phyloP scores from a whole-genome alignment of 2,113 vertebrate species.

The Erythrolamprus reginae region DNA sequence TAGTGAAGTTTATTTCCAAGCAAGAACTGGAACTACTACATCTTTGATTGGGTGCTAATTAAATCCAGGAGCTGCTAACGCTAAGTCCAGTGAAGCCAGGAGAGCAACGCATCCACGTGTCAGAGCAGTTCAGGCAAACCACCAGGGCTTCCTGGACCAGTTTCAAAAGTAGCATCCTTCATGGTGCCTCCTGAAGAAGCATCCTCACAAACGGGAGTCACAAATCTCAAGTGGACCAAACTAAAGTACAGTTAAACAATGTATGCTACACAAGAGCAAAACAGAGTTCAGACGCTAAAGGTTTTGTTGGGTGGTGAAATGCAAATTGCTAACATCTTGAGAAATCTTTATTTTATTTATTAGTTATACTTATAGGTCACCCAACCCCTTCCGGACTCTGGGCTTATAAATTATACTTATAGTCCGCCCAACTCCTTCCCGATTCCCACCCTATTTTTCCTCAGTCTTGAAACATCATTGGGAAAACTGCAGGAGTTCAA shows the following conservation, averaged over 20 bases:
- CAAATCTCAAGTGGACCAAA: not conserved
- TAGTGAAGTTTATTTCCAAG: not conserved
- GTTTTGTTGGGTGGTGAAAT: not conserved
- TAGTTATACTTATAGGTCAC: too few relatives aligned
- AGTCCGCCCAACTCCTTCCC: too few relatives aligned
- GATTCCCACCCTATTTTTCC: not conserved
- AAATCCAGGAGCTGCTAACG: not conserved
- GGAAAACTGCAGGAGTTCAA: not conserved
- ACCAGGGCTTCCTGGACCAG: not conserved
- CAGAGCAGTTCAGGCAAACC: too few relatives aligned
- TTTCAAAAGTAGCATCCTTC: not conserved
- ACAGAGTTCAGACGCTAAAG: not conserved
- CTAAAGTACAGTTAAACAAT: not conserved
- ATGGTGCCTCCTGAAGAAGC: not conserved
- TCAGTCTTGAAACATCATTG: not conserved
- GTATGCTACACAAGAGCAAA: not conserved
- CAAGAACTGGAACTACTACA: not conserved
- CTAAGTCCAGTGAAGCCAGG: not conserved
- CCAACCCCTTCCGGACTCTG: too few relatives aligned
- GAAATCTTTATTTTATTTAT: too few relatives aligned
- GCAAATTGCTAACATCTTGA: not conserved
- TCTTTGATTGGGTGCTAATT: not conserved
- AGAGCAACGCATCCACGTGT: not conserved
- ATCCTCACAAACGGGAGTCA: not conserved
- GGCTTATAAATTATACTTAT: too few relatives aligned